Base-by-base conservation (phyloP, 2,113 vertebrate species). In the Bungarus multicinctus region DNA sequence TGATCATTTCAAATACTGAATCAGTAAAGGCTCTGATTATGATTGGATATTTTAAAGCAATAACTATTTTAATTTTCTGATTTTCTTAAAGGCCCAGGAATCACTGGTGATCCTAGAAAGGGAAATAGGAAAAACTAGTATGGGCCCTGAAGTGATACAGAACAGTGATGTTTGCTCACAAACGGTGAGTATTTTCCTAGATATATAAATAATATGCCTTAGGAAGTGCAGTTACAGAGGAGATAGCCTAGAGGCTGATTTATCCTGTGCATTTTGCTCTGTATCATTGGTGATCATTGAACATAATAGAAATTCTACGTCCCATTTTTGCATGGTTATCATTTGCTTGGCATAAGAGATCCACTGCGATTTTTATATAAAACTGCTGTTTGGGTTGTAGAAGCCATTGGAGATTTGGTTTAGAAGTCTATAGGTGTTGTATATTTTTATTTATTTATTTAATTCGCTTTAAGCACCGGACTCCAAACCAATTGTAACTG, bases 101-200 rank as follows among this genome's bases (percentile, higher is more conserved):
- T 99, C 98, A 92, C 96, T 99, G 96, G 98, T 99, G 94, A 97
- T 98, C 95, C 99, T 99, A 60, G 99, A 99, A 96, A 98, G 97
- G 89, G 98, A 99, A 97, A 98, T 99, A 91, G 97, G 98, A 12
- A 99, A 99, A 96, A 98, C 98, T 94, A 95, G 97, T 1, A 98
- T 98, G 94, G 98, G 98, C 47, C 95, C 96, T 54, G 98, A 97
- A 34, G 98, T 99, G 96, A 99, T 99, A 89, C 98, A 99, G 91
- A 99, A 99, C 93, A 99, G 98, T 95, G 98, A 97, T 34, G 96
- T 98, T 95, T 98, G 98, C 74, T 97, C 98, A 94, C 98, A 99
- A 96, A 97, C 16, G 94, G 99, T 99, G 96, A 97, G 98, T 94
- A 47, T 60, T 93, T 86, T 81, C 74, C 91, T 58, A 12, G 55